phyloP scores from a whole-genome alignment of 2,888 invertebrate genomes.

The Ophion obscuratus region DNA sequence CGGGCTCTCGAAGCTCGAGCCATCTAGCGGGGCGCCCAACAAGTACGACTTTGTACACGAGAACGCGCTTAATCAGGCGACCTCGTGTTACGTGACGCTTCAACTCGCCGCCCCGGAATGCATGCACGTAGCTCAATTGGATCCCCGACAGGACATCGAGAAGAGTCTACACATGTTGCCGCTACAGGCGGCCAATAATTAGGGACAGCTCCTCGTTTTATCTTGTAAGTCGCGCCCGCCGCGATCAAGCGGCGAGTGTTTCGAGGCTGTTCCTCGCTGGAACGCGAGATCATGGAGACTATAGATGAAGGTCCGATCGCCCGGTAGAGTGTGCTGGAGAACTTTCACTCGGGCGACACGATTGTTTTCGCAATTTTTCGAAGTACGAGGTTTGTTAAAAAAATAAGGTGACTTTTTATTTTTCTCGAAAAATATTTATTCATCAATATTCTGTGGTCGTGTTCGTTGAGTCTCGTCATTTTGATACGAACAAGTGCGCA shows the following conservation, averaged over 20 bases:
- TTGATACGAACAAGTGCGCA: no score
- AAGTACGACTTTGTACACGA: conserved; percentile 66
- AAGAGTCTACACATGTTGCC: conserved; percentile 78
- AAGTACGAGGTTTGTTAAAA: no score
- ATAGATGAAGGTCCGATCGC: no score
- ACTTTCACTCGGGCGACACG: no score
- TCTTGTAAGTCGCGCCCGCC: no score
- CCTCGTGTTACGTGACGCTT: conserved; percentile 59
- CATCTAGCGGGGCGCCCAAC: conserved; percentile 41
- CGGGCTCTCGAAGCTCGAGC: conserved; percentile 66
- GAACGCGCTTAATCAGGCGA: conserved; percentile 51
- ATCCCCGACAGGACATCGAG: conserved; percentile 78
- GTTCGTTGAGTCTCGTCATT: no score
- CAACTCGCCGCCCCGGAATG: conserved; percentile 75
- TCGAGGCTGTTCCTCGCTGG: not conserved
- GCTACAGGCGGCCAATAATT: conserved; percentile 79
- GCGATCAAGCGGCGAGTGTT: not conserved
- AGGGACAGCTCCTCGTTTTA: conserved; percentile 35
- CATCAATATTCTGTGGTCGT: no score
- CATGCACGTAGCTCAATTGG: conserved; percentile 75
- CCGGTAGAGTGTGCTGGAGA: no score
- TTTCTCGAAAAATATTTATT: no score
- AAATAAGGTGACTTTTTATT: no score
- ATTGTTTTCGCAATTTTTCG: no score
- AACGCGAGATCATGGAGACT: no score